A percentile compares a stretch with the other conserved stretches of the same genome.
These are phyloP conservation scores for Calliphora vomitoria DNA, from an alignment of 2,888 invertebrate genomes.

Conservation along the genomic window DNA sequence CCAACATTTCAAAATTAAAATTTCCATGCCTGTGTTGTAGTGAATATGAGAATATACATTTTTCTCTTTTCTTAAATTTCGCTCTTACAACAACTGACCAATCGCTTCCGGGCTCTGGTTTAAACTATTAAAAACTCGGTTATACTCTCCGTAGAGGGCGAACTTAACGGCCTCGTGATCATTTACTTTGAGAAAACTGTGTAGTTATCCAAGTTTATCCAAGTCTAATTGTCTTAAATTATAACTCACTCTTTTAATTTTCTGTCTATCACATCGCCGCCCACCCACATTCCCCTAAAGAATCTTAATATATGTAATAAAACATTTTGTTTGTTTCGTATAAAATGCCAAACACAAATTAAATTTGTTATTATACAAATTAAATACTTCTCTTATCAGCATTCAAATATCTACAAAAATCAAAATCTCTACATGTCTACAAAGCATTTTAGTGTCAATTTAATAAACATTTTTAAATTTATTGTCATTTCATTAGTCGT, in stretches of 20 bases:
- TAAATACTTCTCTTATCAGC: background rate
- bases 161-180: too few species aligned
- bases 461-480: background rate
- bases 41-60: too few species aligned
- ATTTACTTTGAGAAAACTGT: too few species aligned
- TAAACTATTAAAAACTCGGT: too few species aligned
- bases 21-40: too few species aligned
- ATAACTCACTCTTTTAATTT: background rate
- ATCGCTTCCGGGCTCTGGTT: too few species aligned
- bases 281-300: background rate
- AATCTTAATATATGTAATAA: background rate
- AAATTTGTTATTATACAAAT: background rate
- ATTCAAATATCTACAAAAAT: background rate
- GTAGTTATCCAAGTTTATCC: too few species aligned
- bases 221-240: too few species aligned
- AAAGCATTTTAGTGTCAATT: background rate
- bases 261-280: background rate
- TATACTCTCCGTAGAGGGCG: too few species aligned
- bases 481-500: constrained; percentile 7
- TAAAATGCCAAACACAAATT: background rate
- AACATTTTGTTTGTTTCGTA: background rate
- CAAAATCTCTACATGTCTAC: background rate
- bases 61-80: too few species aligned
- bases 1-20: too few species aligned
- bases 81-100: too few species aligned